Evolutionary conservation across 2,888 invertebrate species (phyloP).

Genomic region (Meganola albula): DNA sequence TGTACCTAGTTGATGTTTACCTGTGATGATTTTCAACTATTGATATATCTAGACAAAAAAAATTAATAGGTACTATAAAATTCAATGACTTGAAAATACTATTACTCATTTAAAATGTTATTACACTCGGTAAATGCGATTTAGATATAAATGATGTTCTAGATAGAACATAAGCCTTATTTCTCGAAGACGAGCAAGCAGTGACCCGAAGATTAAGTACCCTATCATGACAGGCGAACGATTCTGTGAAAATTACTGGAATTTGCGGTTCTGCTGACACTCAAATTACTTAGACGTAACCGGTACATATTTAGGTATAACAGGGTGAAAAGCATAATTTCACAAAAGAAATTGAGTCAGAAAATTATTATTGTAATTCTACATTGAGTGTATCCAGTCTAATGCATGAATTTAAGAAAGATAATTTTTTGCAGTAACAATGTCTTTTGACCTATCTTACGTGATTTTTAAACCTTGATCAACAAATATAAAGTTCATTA

Average conservation of each 20-base stretch:
- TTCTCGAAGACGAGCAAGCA: slow-evolving; percentile 13
- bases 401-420: slow-evolving; percentile 12
- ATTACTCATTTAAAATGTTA: no score
- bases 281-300: slow-evolving; percentile 21
- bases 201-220: slow-evolving; percentile 26
- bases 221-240: slow-evolving; percentile 26
- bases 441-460: slow-evolving; percentile 9
- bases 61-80: no score
- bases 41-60: no score
- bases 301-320: slow-evolving; percentile 14
- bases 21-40: no score
- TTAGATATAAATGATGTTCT: no score
- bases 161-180: no score
- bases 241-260: slow-evolving; percentile 31
- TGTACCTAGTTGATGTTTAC: no score
- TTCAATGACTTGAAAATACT: no score
- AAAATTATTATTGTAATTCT: no score
- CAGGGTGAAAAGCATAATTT: slow-evolving; percentile 5
- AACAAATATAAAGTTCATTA: slow-evolving; percentile 31
- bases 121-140: no score
- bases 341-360: no score
- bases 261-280: slow-evolving; percentile 27
- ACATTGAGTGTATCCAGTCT: slow-evolving; percentile 18
- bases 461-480: slow-evolving; percentile 12
- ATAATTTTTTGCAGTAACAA: no score